These are phyloP conservation scores for Gandaritis pyraliata DNA, from an alignment of 2,888 invertebrate genomes.

Conservation along the genomic window DNA sequence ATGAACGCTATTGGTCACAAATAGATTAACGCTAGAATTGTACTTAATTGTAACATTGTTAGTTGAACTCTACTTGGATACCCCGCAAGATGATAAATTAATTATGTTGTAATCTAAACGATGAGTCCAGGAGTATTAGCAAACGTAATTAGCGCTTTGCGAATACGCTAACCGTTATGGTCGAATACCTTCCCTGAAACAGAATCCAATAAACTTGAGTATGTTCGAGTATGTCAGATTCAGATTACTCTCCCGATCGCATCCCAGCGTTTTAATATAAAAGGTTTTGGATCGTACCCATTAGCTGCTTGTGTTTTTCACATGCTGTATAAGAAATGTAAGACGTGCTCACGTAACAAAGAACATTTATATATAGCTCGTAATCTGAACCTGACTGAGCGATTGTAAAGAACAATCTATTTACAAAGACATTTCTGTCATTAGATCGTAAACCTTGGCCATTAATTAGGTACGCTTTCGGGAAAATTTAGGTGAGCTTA, in stretches of 20 bases:
- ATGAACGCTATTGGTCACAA: conserved; percentile 74
- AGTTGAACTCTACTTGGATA: conserved; percentile 13
- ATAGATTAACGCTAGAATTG: conserved; percentile 55
- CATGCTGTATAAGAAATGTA: too few species aligned
- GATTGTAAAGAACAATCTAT: too few species aligned
- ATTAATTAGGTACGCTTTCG: too few species aligned
- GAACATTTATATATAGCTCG: too few species aligned
- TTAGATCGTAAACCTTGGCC: too few species aligned
- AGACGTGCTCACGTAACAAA: too few species aligned
- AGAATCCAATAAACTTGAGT: neutral
- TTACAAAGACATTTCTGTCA: too few species aligned
- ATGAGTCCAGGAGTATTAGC: neutral
- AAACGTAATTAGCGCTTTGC: neutral
- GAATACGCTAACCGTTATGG: neutral
- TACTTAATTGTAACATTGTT: conserved; percentile 31
- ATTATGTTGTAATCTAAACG: neutral
- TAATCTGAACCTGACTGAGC: too few species aligned
- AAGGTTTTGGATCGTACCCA: neutral
- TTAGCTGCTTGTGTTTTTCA: too few species aligned
- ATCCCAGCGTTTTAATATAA: too few species aligned
- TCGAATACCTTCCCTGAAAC: neutral
- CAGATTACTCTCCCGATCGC: too few species aligned
- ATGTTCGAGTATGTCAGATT: neutral
- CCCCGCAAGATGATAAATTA: neutral
- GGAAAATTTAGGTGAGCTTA: too few species aligned